Evolutionary conservation across 1,140 invertebrate genomes (phyloP), one percentile per base, ranked within the genome.

Genomic region (Thaumetopoea pityocampa): DNA sequence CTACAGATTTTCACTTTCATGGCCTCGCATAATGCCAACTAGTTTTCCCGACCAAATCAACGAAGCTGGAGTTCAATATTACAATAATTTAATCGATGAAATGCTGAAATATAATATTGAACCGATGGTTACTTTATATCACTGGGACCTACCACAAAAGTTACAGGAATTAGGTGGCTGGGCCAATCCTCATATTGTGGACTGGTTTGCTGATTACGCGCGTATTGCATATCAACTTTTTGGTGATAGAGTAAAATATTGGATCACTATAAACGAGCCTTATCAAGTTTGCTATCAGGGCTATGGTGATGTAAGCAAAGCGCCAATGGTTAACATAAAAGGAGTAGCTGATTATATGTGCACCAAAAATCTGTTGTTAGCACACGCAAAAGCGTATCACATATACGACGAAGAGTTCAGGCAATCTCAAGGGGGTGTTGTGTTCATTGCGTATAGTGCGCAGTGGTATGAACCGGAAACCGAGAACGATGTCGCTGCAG

Each of bases 221-320:
- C 69, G 85, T 20, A 33, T 90, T 1, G 76, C 85, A 1, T 89
- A 90, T 50, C 67, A 87, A 35, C 67, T 84, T 34, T 90, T 89
- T 51, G 90, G 90, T 1, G 87, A 90, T 70, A 82, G 87, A 52
- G 89, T 91, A 0, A 89, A 88, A 43, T 57, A 84, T 34, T 93
- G 91, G 90, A 88, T 89, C 1, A 93, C 92, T 1, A 86, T 93
- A 16, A 93, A 92, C 57, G 91, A 93, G 67, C 90, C 91, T 1
- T 76, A 80, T 56, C 85, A 89, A 49, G 64, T 89, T 9, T 90
- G 89, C 32, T 72, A 85, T 26, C 64, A 73, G 14, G 89, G 88
- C 7, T 92, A 92, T 60, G 86, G 86, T 9, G 50, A 51, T 2
- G 71, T 66, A 18, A 66, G 63, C 10, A 72, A 85, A 46, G 87